Percentiles rank a stretch among this genome's conserved stretches.
These are phyloP conservation scores for Icerya purchasi DNA, from an alignment of 2,888 invertebrate species.

Conservation along the genomic window DNA sequence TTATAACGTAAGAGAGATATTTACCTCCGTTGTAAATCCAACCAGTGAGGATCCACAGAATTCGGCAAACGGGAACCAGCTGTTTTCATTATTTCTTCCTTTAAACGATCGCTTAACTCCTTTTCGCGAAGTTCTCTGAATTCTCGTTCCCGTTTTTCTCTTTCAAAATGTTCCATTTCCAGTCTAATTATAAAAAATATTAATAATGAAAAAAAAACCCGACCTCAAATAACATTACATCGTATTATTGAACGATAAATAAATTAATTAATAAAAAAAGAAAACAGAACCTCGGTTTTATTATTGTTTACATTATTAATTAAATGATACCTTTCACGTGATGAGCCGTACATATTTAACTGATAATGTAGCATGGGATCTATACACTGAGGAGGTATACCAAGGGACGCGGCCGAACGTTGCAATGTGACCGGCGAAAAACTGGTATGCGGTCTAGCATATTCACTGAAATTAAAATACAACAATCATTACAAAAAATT, in stretches of 20 bases:
- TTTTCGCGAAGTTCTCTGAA: constrained; percentile 48
- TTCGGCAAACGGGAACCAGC: constrained; percentile 32
- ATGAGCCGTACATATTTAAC: constrained; percentile 55
- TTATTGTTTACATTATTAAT: neutral
- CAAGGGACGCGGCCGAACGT: constrained; percentile 21
- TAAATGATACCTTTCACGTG: constrained; percentile 30
- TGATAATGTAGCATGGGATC: constrained; percentile 71
- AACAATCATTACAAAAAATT: too few relatives aligned
- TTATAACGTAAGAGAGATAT: too few relatives aligned
- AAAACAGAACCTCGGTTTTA: neutral
- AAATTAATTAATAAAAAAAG: neutral
- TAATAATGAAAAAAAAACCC: too few relatives aligned
- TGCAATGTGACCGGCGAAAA: constrained; percentile 40
- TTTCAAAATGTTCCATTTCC: constrained; percentile 44
- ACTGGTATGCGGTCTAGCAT: constrained; percentile 79
- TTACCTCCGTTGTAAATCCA: constrained; percentile 69
- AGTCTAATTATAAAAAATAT: too few relatives aligned
- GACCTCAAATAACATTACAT: too few relatives aligned
- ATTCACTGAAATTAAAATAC: constrained; percentile 35
- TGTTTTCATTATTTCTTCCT: constrained; percentile 69
- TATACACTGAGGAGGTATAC: constrained; percentile 42
- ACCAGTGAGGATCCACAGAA: constrained; percentile 36
- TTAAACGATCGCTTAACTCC: constrained; percentile 62
- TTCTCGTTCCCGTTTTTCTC: constrained; percentile 46
- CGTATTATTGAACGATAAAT: neutral